Evolutionary conservation across 2,113 vertebrate species (phyloP).

Genomic region (Sterna hirundo): DNA sequence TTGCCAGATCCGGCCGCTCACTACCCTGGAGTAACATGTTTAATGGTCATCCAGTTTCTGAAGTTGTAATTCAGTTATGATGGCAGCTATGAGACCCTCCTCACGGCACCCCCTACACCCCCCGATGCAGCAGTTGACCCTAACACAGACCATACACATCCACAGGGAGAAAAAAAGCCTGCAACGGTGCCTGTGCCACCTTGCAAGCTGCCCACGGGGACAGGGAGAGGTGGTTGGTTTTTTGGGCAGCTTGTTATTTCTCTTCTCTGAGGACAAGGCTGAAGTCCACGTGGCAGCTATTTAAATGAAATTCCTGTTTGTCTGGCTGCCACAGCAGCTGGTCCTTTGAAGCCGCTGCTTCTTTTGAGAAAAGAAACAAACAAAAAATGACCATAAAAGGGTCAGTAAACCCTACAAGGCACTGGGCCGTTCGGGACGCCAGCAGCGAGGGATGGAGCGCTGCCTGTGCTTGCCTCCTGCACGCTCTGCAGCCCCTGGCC

Average conservation of each 20-base stretch:
- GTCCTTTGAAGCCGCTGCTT: neutral
- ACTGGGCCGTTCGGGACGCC: neutral
- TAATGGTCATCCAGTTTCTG: neutral
- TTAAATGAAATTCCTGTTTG: neutral
- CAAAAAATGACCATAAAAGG: neutral
- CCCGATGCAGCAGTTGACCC: neutral
- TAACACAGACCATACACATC: fast-evolving
- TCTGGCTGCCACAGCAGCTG: neutral
- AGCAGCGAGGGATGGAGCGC: neutral
- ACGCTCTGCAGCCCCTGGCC: fast-evolving
- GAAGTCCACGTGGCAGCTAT: neutral
- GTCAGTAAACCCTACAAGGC: neutral
- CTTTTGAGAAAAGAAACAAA: neutral
- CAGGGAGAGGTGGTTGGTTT: neutral
- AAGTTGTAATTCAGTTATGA: neutral
- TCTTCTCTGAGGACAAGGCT: neutral
- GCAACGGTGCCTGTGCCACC: neutral
- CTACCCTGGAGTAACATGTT: neutral
- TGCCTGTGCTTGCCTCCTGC: fast-evolving
- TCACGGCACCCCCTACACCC: fast-evolving
- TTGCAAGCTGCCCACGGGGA: neutral
- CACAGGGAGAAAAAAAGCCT: neutral
- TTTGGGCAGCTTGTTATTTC: neutral
- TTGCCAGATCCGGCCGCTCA: neutral
- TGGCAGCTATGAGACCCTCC: neutral